Evolutionary conservation across 2,797 vertebrate species (phyloP), one percentile per base, ranked within the genome.

Genomic region (Falco peregrinus): DNA sequence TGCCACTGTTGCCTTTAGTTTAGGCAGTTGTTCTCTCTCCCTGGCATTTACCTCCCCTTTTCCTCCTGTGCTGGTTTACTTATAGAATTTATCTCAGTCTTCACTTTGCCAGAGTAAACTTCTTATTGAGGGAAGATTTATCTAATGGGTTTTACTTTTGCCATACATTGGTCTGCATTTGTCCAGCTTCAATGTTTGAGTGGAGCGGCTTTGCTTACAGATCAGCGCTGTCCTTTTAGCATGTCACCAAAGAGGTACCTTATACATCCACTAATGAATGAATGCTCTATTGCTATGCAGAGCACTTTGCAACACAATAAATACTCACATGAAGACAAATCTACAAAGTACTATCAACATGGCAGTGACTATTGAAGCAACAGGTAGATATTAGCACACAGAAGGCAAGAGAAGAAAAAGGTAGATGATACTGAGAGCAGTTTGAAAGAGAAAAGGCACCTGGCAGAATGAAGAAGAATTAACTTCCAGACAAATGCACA

Each of bases 381-480:
- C n/a, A 43, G 59, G 51, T 82, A 89, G 87, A 59, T 70, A 73
- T 26, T 35, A 84, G 84, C 51, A 86, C 26, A 48, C 24, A 77
- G 84, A 92, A 76, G 41, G 47, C 65, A 76, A 84, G 37, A 86
- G 73, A 61, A 87, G 47, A 92, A 51, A 65, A 39, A 83, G 26
- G 39, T 51, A 24, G 41, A 87, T 67, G 33, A 60, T 87, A 39
- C 4, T 59, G 95, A 77, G 89, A 85, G 43, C 41, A 4, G 3
- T 84, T 84, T 84, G 70, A 92, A 84, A 88, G 75, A 89, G 37
- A 81, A 91, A 87, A 87, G 35, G 6, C 26, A 59, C 63, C 77
- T 91, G 70, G 84, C 92, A 92, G 60, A 95, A 92, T 61, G 43
- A 93, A 91, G 64, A 79, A 61, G 82, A 92, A 88, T 92, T 82